These are phyloP conservation scores for Dunckerocampus dactyliophorus DNA, from an alignment of 2,113 vertebrate species.

Conservation along the genomic window DNA sequence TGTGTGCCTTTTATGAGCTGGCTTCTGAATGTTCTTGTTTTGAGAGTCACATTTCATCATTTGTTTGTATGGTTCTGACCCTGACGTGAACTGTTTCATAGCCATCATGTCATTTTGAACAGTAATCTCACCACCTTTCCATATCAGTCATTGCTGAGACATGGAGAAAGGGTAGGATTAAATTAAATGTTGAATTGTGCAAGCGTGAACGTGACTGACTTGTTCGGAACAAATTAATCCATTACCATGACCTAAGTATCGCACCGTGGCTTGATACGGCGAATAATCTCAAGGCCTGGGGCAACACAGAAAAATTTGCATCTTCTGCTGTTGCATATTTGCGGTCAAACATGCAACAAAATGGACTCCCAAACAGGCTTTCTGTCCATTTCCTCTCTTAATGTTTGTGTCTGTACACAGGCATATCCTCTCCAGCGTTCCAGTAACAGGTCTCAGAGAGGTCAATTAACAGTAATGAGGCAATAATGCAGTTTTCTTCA, in stretches of 20 bases:
- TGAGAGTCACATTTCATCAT: slow-evolving; percentile 5
- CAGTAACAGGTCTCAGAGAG: slow-evolving; percentile 75
- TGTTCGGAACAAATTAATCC: background rate
- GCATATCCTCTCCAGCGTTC: slow-evolving; percentile 67
- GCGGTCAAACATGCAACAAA: background rate
- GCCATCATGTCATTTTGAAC: slow-evolving; percentile 24
- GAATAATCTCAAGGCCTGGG: slow-evolving; percentile 53
- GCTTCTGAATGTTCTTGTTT: background rate
- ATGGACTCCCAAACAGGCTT: slow-evolving; percentile 27
- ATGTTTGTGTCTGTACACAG: slow-evolving; percentile 63
- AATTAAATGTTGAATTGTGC: too few relatives aligned
- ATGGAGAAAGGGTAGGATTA: too few relatives aligned
- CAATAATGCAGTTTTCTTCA: slow-evolving; percentile 71
- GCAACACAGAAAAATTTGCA: slow-evolving; percentile 49
- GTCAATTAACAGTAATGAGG: slow-evolving; percentile 75
- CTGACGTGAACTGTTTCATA: slow-evolving; percentile 27
- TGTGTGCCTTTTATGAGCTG: slow-evolving; percentile 38
- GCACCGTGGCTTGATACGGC: slow-evolving; percentile 34
- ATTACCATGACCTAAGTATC: background rate
- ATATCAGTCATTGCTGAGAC: slow-evolving; percentile 5
- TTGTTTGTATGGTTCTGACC: slow-evolving; percentile 15
- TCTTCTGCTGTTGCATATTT: slow-evolving; percentile 29
- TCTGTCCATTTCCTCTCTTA: slow-evolving; percentile 55
- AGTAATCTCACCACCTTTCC: slow-evolving; percentile 24
- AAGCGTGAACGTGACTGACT: too few relatives aligned